phyloP scores from a whole-genome alignment of 64 coral and sea anemone species.

The Pocillopora damicornis region DNA sequence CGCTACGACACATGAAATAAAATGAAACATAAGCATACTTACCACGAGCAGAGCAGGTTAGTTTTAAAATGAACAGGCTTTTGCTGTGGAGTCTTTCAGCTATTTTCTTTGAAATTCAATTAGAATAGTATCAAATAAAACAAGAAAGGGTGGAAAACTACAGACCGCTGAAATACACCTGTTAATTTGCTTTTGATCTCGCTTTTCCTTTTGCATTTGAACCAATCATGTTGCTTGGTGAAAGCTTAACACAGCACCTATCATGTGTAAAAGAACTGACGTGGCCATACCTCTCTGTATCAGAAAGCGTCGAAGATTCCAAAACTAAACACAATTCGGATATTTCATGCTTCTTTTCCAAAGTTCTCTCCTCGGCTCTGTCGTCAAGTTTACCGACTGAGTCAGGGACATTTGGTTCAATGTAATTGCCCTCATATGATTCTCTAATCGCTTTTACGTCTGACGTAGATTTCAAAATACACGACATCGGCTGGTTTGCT shows the following conservation, averaged over 20 bases:
- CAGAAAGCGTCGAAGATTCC: background rate
- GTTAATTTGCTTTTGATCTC: background rate
- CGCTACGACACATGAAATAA: background rate
- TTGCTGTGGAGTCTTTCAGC: too few species aligned
- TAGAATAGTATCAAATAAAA: too few species aligned
- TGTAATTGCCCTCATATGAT: background rate
- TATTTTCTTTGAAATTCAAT: too few species aligned
- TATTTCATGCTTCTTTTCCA: background rate
- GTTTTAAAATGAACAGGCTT: too few species aligned
- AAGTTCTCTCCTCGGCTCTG: background rate
- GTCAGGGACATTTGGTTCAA: background rate
- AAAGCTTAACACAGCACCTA: background rate
- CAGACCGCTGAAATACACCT: too few species aligned
- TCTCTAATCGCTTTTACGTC: background rate
- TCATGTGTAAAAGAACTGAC: background rate
- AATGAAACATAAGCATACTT: background rate
- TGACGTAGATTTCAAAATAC: background rate
- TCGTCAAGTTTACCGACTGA: background rate
- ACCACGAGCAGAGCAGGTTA: too few species aligned
- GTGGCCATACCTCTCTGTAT: conserved; percentile 10
- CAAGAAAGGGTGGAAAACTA: too few species aligned
- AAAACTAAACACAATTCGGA: background rate
- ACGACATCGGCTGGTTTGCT: background rate
- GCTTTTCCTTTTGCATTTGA: background rate
- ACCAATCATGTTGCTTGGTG: background rate